These are phyloP conservation scores for Pseudomugil gertrudae DNA, from an alignment of 2,797 vertebrate species.

Conservation along the genomic window DNA sequence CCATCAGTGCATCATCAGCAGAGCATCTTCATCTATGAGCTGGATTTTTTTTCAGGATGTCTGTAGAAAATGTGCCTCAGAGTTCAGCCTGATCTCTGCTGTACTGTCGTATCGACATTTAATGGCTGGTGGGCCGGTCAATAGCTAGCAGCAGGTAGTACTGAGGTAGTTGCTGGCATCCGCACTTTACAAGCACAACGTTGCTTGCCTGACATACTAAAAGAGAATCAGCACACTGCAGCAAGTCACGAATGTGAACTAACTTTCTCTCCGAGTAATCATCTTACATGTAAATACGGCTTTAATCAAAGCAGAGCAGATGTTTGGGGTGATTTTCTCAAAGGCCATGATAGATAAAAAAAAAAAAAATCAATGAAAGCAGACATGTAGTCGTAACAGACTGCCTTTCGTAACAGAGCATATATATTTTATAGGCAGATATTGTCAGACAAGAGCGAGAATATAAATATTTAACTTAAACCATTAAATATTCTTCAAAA, in stretches of 20 bases:
- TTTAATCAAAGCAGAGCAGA: neutral
- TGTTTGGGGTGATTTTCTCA: neutral
- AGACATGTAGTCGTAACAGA: neutral
- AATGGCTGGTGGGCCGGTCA: slow-evolving; percentile 14
- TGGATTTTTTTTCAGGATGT: slow-evolving; percentile 11
- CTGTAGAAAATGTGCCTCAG: slow-evolving; percentile 18
- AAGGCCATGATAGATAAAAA: neutral
- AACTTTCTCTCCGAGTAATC: neutral
- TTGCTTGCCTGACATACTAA: neutral
- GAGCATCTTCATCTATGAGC: slow-evolving; percentile 6
- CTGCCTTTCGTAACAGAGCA: neutral
- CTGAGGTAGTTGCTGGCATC: neutral
- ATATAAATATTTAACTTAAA: neutral
- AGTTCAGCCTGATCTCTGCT: slow-evolving; percentile 17
- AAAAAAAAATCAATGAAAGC: neutral
- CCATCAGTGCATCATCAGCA: neutral
- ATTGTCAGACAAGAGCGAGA: neutral
- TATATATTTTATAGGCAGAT: neutral
- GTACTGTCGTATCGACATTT: slow-evolving; percentile 16
- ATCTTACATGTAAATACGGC: neutral
- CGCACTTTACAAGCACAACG: neutral
- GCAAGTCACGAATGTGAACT: neutral
- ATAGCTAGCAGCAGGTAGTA: neutral
- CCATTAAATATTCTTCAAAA: no score
- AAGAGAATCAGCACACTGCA: neutral